Percentiles rank a stretch among this genome's conserved stretches.
phyloP scores from a whole-genome alignment of 2,113 vertebrate species.

The Aphelocoma coerulescens region DNA sequence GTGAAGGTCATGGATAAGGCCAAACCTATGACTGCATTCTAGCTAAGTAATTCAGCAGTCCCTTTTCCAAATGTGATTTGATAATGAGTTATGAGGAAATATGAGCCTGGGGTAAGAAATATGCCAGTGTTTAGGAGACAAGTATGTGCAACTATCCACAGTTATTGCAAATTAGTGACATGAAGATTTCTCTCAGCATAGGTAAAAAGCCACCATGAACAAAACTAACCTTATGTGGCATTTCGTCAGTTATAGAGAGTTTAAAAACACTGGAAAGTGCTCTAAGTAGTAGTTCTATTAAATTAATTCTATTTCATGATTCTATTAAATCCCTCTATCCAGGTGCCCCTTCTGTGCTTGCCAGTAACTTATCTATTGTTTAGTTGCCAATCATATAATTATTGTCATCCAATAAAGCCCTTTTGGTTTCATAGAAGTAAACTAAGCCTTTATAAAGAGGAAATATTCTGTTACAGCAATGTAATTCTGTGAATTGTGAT shows the following conservation, averaged over 20 bases:
- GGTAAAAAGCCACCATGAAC: background rate
- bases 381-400: background rate
- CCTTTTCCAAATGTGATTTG: background rate
- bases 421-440: background rate
- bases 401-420: background rate
- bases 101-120: background rate
- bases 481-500: background rate
- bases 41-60: background rate
- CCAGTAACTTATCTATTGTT: background rate
- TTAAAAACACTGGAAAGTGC: background rate
- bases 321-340: background rate
- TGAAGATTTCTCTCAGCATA: background rate
- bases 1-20: conserved; percentile 39
- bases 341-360: background rate
- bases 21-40: conserved; percentile 12
- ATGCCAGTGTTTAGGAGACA: background rate
- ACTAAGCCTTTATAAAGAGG: background rate
- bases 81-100: conserved; percentile 2
- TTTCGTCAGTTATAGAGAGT: background rate
- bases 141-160: background rate
- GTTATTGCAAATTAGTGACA: background rate
- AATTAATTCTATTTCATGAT: background rate
- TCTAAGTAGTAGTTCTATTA: background rate
- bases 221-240: background rate
- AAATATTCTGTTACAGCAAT: background rate